Conservation (phyloP, 2,113 vertebrate genomes). For the Phylloscopus whistleri region DNA sequence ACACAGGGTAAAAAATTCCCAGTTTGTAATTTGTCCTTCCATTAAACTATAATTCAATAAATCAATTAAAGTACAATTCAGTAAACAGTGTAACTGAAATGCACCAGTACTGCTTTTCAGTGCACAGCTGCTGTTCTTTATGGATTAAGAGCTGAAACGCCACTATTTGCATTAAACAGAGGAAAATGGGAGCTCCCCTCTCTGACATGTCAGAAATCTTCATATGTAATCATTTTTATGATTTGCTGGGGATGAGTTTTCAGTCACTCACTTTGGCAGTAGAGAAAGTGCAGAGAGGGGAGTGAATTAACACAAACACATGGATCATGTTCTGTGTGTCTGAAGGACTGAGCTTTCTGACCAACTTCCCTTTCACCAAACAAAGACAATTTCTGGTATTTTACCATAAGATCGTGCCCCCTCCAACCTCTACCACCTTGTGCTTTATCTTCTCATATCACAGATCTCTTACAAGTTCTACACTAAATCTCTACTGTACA, state of each 20-base stretch:
- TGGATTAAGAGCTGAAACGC: background rate
- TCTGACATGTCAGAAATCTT: background rate
- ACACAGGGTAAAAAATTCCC: background rate
- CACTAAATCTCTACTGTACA: background rate
- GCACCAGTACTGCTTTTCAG: background rate
- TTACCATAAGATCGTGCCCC: background rate
- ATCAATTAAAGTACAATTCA: background rate
- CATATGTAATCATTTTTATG: background rate
- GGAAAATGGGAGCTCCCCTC: background rate
- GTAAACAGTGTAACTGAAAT: background rate
- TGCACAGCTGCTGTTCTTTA: background rate
- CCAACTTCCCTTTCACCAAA: background rate
- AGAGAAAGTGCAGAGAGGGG: background rate
- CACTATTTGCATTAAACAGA: background rate
- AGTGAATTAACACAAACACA: background rate
- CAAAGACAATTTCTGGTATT: background rate
- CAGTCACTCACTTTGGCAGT: background rate
- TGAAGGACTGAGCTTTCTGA: background rate
- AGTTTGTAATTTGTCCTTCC: background rate
- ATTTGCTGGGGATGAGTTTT: background rate
- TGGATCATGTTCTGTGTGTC: background rate
- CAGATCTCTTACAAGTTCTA: background rate
- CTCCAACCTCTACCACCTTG: background rate
- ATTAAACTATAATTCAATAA: background rate
- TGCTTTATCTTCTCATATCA: background rate